Evolutionary conservation across 1,140 invertebrate species (phyloP).

Genomic region (Drosophila parvula): DNA sequence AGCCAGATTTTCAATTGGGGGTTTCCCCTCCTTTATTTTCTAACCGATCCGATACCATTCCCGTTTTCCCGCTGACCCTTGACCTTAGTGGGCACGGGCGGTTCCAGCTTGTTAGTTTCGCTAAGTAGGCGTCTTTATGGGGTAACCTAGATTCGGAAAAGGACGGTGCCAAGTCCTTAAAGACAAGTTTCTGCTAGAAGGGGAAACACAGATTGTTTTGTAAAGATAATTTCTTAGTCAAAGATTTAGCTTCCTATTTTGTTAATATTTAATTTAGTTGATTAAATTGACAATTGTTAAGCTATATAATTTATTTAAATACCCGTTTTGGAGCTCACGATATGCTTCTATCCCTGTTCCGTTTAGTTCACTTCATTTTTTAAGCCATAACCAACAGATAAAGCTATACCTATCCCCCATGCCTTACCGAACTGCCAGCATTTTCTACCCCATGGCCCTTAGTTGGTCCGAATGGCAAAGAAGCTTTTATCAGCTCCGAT

Average conservation of each 20-base stretch:
- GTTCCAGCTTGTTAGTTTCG: constrained; percentile 13
- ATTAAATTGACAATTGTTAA: too few relatives aligned
- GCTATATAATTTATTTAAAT: too few relatives aligned
- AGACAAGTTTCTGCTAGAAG: too few relatives aligned
- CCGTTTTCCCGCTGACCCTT: constrained; percentile 39
- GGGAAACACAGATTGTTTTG: too few relatives aligned
- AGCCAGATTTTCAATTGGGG: constrained; percentile 41
- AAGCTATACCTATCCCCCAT: neutral
- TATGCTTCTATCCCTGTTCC: too few relatives aligned
- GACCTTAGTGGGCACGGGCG: constrained; percentile 27
- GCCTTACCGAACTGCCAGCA: neutral
- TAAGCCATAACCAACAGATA: neutral
- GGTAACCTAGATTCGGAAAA: neutral
- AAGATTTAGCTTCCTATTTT: too few relatives aligned
- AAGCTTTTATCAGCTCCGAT: constrained; percentile 80
- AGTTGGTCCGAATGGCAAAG: constrained; percentile 43
- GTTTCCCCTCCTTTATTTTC: constrained; percentile 16
- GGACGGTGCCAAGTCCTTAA: neutral
- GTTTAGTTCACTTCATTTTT: too few relatives aligned
- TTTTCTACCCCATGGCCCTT: neutral
- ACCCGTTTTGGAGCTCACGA: neutral
- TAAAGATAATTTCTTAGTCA: too few relatives aligned
- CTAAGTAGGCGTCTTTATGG: neutral
- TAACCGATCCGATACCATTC: neutral
- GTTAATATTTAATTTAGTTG: too few relatives aligned